Percentiles rank a stretch among this genome's conserved stretches.
Conservation (phyloP, 1,140 invertebrate species). For the Papilio helenus region DNA sequence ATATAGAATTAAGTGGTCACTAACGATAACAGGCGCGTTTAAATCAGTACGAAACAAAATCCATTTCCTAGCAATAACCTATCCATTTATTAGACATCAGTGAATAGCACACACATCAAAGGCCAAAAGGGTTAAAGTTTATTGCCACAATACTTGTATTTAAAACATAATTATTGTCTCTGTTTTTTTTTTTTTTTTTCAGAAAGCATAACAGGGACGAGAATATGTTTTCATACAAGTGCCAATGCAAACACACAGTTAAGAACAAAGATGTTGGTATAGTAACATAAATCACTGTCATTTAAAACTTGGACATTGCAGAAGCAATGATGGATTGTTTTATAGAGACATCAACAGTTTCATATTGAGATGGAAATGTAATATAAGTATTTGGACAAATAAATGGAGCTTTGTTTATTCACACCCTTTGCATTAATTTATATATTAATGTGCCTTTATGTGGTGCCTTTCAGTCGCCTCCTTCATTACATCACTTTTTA, state of each 20-base stretch:
- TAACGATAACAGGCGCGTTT: too few relatives aligned
- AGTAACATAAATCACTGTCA: conserved; percentile 21
- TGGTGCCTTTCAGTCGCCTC: too few relatives aligned
- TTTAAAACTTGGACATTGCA: neutral
- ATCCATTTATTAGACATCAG: neutral
- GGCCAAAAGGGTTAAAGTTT: neutral
- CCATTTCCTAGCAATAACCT: too few relatives aligned
- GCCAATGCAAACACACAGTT: neutral
- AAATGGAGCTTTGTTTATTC: neutral
- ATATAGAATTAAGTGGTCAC: too few relatives aligned
- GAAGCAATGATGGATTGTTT: neutral
- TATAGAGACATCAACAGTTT: neutral
- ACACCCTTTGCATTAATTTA: neutral
- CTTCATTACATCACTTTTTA: too few relatives aligned
- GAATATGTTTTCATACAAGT: neutral
- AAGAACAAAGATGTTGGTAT: neutral
- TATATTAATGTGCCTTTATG: too few relatives aligned
- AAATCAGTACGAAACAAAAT: too few relatives aligned
- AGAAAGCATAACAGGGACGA: neutral
- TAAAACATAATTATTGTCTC: neutral
- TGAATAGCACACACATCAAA: neutral
- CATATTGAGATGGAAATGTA: neutral
- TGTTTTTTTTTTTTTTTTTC: neutral
- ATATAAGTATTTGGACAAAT: neutral
- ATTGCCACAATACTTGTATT: neutral